phyloP scores from a whole-genome alignment of 2,797 vertebrate species.

The Protosalanx chinensis region DNA sequence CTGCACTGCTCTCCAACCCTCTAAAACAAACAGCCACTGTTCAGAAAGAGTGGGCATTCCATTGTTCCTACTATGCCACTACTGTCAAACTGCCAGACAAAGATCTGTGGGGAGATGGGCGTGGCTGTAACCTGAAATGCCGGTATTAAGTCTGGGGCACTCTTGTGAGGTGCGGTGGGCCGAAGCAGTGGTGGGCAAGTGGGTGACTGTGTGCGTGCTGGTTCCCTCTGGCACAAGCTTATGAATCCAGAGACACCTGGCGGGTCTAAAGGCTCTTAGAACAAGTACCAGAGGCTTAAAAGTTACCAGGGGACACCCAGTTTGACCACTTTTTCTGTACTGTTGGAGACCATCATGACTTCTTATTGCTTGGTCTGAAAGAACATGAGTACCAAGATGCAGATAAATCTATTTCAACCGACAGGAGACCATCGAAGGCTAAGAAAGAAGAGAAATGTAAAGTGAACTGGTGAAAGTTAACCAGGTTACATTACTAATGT shows the following conservation, averaged over 20 bases:
- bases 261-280: background rate
- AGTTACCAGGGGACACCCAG: no score
- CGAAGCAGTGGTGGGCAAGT: slow-evolving; percentile 3
- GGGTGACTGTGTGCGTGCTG: slow-evolving; percentile 3
- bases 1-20: background rate
- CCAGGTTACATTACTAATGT: background rate
- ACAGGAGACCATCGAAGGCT: background rate
- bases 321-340: no score
- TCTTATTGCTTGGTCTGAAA: background rate
- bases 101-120: slow-evolving; percentile 48
- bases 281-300: no score
- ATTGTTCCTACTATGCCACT: background rate
- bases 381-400: background rate
- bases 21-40: background rate
- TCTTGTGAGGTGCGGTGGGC: slow-evolving; percentile 7
- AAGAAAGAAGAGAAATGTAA: background rate
- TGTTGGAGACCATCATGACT: no score
- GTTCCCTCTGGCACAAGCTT: background rate
- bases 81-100: slow-evolving; percentile 39
- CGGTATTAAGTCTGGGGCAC: slow-evolving; percentile 32
- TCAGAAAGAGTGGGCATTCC: background rate
- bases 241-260: background rate
- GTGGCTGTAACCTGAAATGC: slow-evolving; percentile 52
- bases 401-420: background rate
- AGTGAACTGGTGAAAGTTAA: no score